Conservation (phyloP, 2,888 invertebrate genomes). For the Drosophila pullipes region DNA sequence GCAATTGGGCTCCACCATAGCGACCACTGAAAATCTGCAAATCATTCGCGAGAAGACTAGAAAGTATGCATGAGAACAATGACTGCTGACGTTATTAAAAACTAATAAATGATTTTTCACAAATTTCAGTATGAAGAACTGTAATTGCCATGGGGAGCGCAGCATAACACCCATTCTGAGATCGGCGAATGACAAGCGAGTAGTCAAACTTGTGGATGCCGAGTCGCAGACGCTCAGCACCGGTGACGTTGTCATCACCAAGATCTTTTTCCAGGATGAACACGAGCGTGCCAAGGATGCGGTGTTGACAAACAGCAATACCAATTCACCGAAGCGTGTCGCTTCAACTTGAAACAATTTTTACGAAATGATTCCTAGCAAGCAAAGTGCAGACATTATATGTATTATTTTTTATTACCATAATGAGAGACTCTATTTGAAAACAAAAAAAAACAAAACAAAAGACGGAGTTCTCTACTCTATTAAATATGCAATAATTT, state of each 20-base stretch:
- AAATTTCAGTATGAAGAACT: constrained; percentile 82
- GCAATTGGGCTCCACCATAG: constrained; percentile 83
- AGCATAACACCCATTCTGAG: constrained; percentile 73
- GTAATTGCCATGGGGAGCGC: constrained; percentile 82
- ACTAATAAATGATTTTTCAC: constrained; percentile 5
- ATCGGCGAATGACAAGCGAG: constrained; percentile 67
- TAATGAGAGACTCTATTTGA: constrained; percentile 34
- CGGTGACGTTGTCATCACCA: constrained; percentile 96
- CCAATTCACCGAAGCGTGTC: constrained; percentile 86
- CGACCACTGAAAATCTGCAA: constrained; percentile 84
- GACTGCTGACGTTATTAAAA: neutral
- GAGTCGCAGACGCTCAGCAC: constrained; percentile 94
- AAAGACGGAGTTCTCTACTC: constrained; percentile 45
- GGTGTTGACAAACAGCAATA: constrained; percentile 84
- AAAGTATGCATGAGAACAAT: constrained; percentile 73
- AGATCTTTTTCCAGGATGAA: constrained; percentile 89
- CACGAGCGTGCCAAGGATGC: constrained; percentile 87
- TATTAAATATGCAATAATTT: constrained; percentile 72
- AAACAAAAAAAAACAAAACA: neutral
- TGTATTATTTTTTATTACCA: constrained; percentile 63
- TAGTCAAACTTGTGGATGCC: constrained; percentile 86
- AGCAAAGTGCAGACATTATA: constrained; percentile 57
- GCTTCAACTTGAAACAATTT: constrained; percentile 58
- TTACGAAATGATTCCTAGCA: constrained; percentile 73
- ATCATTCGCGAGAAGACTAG: constrained; percentile 84